Evolutionary conservation across 2,797 vertebrate species (phyloP), one percentile per base, ranked within the genome.

Genomic region (Enteromius trimaculatus): DNA sequence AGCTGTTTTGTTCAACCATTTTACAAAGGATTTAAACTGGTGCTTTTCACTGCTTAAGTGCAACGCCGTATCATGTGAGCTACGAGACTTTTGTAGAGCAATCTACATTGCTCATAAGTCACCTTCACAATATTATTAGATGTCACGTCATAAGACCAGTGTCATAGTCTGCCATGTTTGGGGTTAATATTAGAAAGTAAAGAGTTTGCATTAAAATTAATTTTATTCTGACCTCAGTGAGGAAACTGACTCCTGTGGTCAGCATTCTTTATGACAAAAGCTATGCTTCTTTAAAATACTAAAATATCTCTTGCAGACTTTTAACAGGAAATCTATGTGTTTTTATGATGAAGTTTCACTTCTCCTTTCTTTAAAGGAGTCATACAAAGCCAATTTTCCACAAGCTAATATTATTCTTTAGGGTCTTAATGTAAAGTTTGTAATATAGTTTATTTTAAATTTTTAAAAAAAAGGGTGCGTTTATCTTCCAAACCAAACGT

Each of bases 131-230:
- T 53, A 47, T 79, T 78, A 79, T 69, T 70, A 42, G n/a, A 10
- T 29, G 4, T 58, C 26, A n/a, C 51, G 19, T 37, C 19, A 74
- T 49, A 39, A 81, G 42, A 81, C 14, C 4, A 60, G 66, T 78
- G 16, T 34, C 13, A 6, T 47, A n/a, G 49, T 64, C 80, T 65
- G 44, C 58, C 29, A 51, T 53, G 31, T 81, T 26, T 74, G 44
- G 37, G 29, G 21, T n/a, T 39, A 9, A 4, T 47, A 8, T 74
- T 72, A 23, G 26, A 75, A 82, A 21, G 16, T 37, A 75, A 39
- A 70, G 42, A 10, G n/a, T 51, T 81, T 34, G 42, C 23, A 68
- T 79, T 64, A n/a, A 78, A 78, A 29, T 29, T 4, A 13, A 53
- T 64, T 60, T 42, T 11, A 47, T 64, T 78, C 14, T 44, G 16